Conservation (phyloP, 2,888 invertebrate species). For the Atrina japonica region DNA sequence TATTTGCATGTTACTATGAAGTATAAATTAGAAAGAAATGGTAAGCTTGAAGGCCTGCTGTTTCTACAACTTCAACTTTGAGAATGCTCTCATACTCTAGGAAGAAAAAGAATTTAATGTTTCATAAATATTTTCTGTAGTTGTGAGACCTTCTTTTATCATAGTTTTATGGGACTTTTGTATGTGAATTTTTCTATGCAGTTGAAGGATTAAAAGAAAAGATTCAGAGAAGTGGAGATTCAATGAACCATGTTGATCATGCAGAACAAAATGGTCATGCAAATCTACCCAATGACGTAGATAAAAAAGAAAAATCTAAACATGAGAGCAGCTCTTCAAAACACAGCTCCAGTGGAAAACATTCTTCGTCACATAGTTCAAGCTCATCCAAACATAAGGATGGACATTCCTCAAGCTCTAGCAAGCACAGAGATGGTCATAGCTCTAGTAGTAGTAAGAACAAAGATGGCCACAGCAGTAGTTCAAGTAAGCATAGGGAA, state of each 20-base stretch:
- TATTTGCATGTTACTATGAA: too few relatives aligned
- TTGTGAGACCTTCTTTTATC: too few relatives aligned
- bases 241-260: conserved; percentile 35
- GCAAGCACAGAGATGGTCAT: conserved; percentile 45
- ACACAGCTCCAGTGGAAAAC: conserved; percentile 56
- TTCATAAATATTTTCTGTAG: too few relatives aligned
- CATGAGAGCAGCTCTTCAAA: conserved; percentile 51
- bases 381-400: conserved; percentile 41
- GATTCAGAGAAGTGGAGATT: conserved; percentile 38
- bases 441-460: conserved; percentile 26
- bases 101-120: too few relatives aligned
- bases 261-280: conserved; percentile 53
- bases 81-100: too few relatives aligned
- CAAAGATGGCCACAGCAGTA: conserved; percentile 30
- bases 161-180: too few relatives aligned
- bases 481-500: conserved; percentile 57
- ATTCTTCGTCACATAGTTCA: conserved; percentile 47
- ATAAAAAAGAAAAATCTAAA: conserved; percentile 31
- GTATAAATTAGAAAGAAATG: too few relatives aligned
- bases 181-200: conserved; percentile 17
- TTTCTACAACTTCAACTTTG: too few relatives aligned
- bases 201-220: conserved; percentile 46
- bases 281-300: conserved; percentile 31
- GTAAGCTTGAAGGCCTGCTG: too few relatives aligned
- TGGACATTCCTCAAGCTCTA: conserved; percentile 30